Conservation (phyloP, 2,797 vertebrate species). For the Esox masquinongy region DNA sequence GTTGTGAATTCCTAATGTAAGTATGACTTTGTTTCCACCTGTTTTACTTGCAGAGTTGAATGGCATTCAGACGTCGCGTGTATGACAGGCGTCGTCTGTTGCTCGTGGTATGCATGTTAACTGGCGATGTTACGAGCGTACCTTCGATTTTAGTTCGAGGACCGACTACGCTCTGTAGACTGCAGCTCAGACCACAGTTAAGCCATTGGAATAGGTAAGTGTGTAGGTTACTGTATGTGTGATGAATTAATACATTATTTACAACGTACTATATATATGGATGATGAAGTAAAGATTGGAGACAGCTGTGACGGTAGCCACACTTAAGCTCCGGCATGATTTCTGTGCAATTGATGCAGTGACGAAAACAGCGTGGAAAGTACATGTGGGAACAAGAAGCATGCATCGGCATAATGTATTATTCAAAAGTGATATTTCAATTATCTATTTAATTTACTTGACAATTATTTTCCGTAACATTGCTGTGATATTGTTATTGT, state of each 20-base stretch:
- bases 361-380: background rate
- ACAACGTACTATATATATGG: background rate
- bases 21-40: slow-evolving; percentile 56
- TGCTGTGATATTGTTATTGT: background rate
- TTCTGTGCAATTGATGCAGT: background rate
- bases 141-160: background rate
- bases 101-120: background rate
- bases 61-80: background rate
- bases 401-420: background rate
- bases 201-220: background rate
- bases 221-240: background rate
- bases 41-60: slow-evolving; percentile 32
- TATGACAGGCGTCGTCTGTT: background rate
- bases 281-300: background rate
- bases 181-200: background rate
- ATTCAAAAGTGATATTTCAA: background rate
- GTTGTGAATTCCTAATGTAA: slow-evolving; percentile 26
- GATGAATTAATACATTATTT: background rate
- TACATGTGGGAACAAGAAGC: background rate
- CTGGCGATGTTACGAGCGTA: background rate
- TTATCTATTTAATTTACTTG: background rate
- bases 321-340: background rate
- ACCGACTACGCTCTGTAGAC: background rate
- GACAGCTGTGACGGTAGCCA: background rate
- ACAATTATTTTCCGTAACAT: background rate